Evolutionary conservation across 2,888 invertebrate species (phyloP), one percentile per base, ranked within the genome.

Genomic region (Lepidocyrtinus sp.): DNA sequence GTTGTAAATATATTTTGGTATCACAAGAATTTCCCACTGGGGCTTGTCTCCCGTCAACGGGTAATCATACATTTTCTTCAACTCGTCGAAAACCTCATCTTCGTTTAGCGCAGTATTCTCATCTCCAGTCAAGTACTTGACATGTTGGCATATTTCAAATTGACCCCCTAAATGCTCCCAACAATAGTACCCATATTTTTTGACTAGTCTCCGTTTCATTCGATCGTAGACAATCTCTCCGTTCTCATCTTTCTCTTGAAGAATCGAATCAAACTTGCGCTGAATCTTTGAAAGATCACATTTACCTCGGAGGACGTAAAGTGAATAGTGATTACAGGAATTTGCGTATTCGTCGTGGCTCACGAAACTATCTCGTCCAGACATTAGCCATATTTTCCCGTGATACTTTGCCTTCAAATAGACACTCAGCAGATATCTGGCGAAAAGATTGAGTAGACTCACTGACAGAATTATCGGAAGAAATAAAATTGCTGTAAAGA

Each of bases 21-120:
- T 77, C n/a, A 85, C 80, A n/a, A 84, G 75, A 26, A 78, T 83
- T 59, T 85, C 85, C 85, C 85, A 85, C 27, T 83, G 85, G n/a
- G 85, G 82, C 63, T 84, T 84, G 15, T 85, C 83, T 55, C 73
- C 80, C 17, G 59, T n/a, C 26, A 85, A 67, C 1, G 84, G 83
- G 36, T 85, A 74, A 45, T 84, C 85, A 36, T 68, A 78, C 61
- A 85, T 70, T 46, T 79, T 73, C 62, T 78, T 68, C 9, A 85
- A 67, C 65, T 83, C 80, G 1, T 78, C 71, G 64, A 85, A 85
- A 21, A 85, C 82, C 59, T 82, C 50, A n/a, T 67, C 27, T 36
- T 84, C 84, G 0, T 76, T 83, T 21, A 79, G 50, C 0, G 61
- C 73, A 9, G 74, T 70, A 21, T 61, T 46, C 19, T 77, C 82